These are phyloP conservation scores for Micromys minutus DNA, from an alignment of 2,113 vertebrate genomes.

Conservation along the genomic window DNA sequence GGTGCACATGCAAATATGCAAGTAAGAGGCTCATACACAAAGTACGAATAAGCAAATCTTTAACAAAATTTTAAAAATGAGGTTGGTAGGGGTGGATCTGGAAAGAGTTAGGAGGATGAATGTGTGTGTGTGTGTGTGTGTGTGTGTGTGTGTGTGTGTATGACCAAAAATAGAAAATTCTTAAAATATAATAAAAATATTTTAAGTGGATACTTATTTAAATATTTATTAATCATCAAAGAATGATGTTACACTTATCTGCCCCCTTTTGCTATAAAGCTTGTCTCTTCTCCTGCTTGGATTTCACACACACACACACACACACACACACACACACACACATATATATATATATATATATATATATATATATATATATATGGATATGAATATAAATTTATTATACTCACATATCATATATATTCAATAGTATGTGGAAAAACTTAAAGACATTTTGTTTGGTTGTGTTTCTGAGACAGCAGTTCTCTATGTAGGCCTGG, in stretches of 20 bases:
- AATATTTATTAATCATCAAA: conserved; percentile 14
- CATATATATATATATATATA: no score
- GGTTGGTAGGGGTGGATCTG: not conserved
- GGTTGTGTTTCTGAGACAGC: not conserved
- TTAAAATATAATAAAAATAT: not conserved
- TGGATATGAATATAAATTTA: no score
- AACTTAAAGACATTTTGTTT: not conserved
- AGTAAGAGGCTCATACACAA: not conserved
- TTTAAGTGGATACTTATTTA: not conserved
- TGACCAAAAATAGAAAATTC: not conserved
- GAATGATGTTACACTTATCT: not conserved
- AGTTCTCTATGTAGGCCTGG: no score
- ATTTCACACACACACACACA: no score
- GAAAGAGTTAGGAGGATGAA: not conserved
- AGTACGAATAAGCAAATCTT: not conserved
- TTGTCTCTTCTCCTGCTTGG: not conserved
- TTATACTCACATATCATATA: no score
- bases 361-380: no score
- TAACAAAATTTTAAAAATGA: not conserved
- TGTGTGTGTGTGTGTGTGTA: not conserved
- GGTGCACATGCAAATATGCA: not conserved
- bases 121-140: no score
- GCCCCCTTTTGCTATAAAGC: not conserved
- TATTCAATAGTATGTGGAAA: not conserved
- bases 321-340: no score